phyloP scores from a whole-genome alignment of 1,140 invertebrate genomes.

The Triops longicaudatus region DNA sequence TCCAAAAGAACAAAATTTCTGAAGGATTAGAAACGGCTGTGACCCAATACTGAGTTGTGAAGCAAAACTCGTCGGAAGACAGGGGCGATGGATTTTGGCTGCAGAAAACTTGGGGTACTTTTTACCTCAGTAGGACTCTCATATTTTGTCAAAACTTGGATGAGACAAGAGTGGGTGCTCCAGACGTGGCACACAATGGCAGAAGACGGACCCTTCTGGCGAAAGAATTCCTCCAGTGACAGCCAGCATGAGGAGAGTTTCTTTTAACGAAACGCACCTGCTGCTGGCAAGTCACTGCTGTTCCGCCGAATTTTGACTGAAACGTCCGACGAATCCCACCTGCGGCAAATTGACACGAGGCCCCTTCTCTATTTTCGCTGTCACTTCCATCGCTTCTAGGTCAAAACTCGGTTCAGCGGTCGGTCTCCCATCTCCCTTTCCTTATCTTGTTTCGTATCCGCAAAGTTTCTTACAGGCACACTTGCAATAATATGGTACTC shows the following conservation, averaged over 20 bases:
- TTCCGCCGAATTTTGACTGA: background rate
- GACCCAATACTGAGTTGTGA: too few relatives aligned
- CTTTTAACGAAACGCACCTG: background rate
- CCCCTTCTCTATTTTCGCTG: background rate
- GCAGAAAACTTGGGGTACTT: too few relatives aligned
- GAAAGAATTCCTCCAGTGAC: background rate
- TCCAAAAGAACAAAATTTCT: too few relatives aligned
- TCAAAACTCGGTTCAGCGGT: background rate
- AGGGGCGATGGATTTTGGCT: too few relatives aligned
- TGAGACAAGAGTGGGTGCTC: background rate
- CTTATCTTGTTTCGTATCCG: background rate
- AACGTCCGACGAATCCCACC: background rate
- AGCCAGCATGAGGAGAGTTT: background rate
- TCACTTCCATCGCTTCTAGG: background rate
- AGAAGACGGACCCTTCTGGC: background rate
- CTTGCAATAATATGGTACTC: background rate
- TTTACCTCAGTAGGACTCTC: too few relatives aligned
- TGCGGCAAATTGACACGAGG: background rate
- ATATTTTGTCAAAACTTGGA: too few relatives aligned
- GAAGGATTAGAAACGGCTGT: too few relatives aligned
- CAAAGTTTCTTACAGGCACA: background rate
- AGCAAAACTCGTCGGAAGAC: too few relatives aligned
- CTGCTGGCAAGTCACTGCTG: slow-evolving; percentile 6
- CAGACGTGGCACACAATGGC: background rate
- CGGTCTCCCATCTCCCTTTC: background rate